Evolutionary conservation across 1,140 invertebrate genomes (phyloP).

Genomic region (Cepaea nemoralis): DNA sequence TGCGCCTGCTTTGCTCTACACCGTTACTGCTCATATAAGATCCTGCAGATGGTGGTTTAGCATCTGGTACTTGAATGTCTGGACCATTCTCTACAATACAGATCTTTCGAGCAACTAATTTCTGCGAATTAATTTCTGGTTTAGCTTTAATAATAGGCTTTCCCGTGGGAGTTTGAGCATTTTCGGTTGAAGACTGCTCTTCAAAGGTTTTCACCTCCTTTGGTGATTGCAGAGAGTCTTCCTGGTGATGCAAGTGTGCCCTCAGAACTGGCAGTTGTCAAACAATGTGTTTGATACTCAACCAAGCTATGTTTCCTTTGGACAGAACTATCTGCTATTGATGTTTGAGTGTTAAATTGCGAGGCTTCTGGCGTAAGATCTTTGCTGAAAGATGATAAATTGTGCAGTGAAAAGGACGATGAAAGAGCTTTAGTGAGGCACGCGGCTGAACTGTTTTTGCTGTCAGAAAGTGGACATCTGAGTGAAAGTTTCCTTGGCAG

Average conservation of each 20-base stretch:
- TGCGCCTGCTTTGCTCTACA: not conserved
- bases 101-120: not conserved
- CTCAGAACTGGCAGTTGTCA: not conserved
- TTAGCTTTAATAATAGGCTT: slow-evolving; percentile 8
- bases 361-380: not conserved
- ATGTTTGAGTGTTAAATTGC: not conserved
- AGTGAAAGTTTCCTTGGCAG: slow-evolving; percentile 20
- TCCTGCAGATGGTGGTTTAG: not conserved
- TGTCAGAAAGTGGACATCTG: not conserved
- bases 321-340: not conserved
- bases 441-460: not conserved
- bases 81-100: not conserved
- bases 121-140: not conserved
- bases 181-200: not conserved
- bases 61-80: not conserved
- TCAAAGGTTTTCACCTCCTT: not conserved
- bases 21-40: not conserved
- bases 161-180: not conserved
- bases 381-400: not conserved
- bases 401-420: not conserved
- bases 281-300: not conserved
- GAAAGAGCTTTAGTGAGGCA: not conserved
- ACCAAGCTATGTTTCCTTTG: not conserved
- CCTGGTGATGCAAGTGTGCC: not conserved
- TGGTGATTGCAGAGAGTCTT: not conserved